Evolutionary conservation across 2,797 vertebrate genomes (phyloP).

Genomic region (Sylvia borin): DNA sequence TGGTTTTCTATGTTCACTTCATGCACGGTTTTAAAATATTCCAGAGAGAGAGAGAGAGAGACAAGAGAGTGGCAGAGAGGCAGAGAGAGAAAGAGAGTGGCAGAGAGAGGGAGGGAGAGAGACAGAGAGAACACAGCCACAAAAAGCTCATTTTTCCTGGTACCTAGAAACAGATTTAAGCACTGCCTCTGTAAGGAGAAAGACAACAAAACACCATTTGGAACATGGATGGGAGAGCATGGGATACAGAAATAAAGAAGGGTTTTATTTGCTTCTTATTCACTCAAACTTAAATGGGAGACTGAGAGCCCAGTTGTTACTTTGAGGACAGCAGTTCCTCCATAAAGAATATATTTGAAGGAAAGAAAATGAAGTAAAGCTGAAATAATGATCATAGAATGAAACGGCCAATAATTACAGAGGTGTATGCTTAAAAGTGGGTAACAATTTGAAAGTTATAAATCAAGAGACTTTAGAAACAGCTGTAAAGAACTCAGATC

Average conservation of each 20-base stretch:
- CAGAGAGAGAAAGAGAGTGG: not conserved
- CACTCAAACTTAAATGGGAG: not conserved
- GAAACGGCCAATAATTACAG: not conserved
- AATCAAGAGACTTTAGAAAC: not conserved
- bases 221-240: not conserved
- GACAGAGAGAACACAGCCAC: not conserved
- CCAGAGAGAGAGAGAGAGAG: not conserved
- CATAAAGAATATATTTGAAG: not conserved
- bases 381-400: not conserved
- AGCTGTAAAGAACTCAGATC: not conserved
- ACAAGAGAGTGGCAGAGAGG: not conserved
- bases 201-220: not conserved
- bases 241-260: not conserved
- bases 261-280: not conserved
- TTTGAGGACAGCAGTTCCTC: not conserved
- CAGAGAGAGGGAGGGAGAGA: not conserved
- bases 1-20: constrained; percentile 28
- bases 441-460: not conserved
- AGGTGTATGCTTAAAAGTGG: not conserved
- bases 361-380: not conserved
- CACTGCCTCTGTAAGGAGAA: not conserved
- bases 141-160: not conserved
- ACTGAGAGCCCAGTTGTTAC: not conserved
- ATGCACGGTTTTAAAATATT: not conserved
- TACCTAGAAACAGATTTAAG: not conserved